These are phyloP conservation scores for Salvator merianae DNA, from an alignment of 2,113 vertebrate genomes.

Conservation along the genomic window DNA sequence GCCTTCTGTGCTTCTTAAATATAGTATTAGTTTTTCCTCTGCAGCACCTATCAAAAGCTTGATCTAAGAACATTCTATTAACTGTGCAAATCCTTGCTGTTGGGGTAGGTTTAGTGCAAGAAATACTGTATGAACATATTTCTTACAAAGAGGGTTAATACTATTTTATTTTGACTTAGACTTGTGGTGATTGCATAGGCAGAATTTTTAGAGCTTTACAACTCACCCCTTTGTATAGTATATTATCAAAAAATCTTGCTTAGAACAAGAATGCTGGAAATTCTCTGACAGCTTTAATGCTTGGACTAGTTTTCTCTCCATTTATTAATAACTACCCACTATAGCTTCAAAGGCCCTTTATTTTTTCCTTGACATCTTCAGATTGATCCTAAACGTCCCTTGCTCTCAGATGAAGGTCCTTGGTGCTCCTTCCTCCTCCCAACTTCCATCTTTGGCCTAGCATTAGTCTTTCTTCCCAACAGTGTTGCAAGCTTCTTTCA, in stretches of 20 bases:
- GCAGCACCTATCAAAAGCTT: too few relatives aligned
- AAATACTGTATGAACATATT: too few relatives aligned
- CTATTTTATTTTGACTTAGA: too few relatives aligned
- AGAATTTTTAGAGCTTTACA: background rate
- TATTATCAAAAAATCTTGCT: background rate
- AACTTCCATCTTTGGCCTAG: slow-evolving; percentile 40
- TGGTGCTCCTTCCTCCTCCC: slow-evolving; percentile 47
- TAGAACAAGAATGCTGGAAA: background rate
- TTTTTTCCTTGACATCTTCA: background rate
- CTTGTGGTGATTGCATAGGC: background rate
- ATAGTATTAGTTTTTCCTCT: too few relatives aligned
- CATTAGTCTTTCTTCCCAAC: slow-evolving; percentile 63
- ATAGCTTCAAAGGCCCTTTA: slow-evolving; percentile 30
- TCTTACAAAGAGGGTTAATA: too few relatives aligned
- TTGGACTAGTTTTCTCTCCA: background rate
- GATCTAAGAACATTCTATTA: background rate
- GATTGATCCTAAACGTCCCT: slow-evolving; percentile 55
- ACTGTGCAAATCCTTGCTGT: background rate
- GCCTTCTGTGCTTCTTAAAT: too few relatives aligned
- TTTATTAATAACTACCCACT: slow-evolving; percentile 49
- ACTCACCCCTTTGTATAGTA: background rate
- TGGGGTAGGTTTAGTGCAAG: background rate
- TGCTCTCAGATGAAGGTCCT: slow-evolving; percentile 11
- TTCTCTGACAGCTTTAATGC: slow-evolving; percentile 37
- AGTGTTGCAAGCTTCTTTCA: slow-evolving; percentile 62